Evolutionary conservation across 2,888 invertebrate genomes (phyloP).

Genomic region (Limnephilus auricula): DNA sequence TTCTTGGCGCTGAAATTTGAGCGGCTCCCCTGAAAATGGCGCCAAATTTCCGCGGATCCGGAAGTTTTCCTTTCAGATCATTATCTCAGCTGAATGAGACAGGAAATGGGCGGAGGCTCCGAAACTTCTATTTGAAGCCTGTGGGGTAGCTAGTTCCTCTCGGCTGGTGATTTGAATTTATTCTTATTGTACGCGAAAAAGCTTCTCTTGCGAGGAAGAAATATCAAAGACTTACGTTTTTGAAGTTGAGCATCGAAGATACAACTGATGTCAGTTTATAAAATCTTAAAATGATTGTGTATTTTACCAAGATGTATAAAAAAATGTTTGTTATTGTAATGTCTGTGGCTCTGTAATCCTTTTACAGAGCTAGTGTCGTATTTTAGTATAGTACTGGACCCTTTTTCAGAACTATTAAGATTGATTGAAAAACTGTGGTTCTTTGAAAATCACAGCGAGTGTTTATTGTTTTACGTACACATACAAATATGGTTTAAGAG

Average conservation of each 20-base stretch:
- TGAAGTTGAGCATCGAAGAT: background rate
- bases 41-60: slow-evolving; percentile 3
- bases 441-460: too few species aligned
- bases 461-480: too few species aligned
- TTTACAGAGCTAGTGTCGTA: too few species aligned
- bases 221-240: background rate
- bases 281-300: too few species aligned
- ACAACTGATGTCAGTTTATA: too few species aligned
- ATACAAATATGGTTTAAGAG: too few species aligned
- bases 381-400: too few species aligned
- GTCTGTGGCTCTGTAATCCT: too few species aligned
- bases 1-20: background rate
- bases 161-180: background rate
- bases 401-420: too few species aligned
- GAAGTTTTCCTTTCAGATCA: slow-evolving; percentile 30
- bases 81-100: slow-evolving; percentile 13
- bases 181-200: background rate
- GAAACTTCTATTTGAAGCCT: background rate
- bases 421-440: too few species aligned
- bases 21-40: background rate
- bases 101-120: background rate
- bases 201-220: background rate
- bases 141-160: background rate
- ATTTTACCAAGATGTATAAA: too few species aligned
- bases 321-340: too few species aligned